phyloP scores from a whole-genome alignment of 2,888 invertebrate genomes.

The Ornithoptera priamus region DNA sequence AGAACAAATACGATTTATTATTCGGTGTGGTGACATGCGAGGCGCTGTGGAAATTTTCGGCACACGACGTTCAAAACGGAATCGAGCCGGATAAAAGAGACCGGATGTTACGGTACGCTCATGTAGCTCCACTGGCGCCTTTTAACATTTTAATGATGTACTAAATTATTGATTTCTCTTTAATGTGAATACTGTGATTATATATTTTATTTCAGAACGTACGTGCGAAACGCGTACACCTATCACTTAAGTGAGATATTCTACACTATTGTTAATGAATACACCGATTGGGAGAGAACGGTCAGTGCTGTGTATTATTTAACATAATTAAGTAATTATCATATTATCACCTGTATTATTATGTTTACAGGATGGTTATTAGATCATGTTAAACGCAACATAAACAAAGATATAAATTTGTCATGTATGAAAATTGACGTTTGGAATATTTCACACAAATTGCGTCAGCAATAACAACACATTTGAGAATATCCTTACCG shows the following conservation, averaged over 20 bases:
- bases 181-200: not conserved
- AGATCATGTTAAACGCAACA: no score
- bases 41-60: slow-evolving; percentile 94
- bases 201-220: slow-evolving; percentile 82
- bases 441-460: no score
- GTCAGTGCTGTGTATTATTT: slow-evolving; percentile 58
- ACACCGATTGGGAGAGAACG: slow-evolving; percentile 98
- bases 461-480: no score
- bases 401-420: no score
- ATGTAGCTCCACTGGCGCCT: slow-evolving; percentile 1
- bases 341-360: no score
- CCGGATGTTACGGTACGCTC: slow-evolving; percentile 83
- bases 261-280: slow-evolving; percentile 97
- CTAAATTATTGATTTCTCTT: not conserved
- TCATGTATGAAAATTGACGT: no score
- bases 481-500: no score
- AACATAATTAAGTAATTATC: no score
- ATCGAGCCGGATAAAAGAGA: slow-evolving; percentile 93
- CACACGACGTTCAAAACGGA: slow-evolving; percentile 89
- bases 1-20: slow-evolving; percentile 89
- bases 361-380: no score
- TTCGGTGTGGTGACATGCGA: slow-evolving; percentile 96
- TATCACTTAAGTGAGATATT: slow-evolving; percentile 98
- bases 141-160: not conserved
- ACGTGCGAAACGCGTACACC: slow-evolving; percentile 96